phyloP scores from a whole-genome alignment of 2,888 invertebrate species.

The Chymomyza fuscimana region DNA sequence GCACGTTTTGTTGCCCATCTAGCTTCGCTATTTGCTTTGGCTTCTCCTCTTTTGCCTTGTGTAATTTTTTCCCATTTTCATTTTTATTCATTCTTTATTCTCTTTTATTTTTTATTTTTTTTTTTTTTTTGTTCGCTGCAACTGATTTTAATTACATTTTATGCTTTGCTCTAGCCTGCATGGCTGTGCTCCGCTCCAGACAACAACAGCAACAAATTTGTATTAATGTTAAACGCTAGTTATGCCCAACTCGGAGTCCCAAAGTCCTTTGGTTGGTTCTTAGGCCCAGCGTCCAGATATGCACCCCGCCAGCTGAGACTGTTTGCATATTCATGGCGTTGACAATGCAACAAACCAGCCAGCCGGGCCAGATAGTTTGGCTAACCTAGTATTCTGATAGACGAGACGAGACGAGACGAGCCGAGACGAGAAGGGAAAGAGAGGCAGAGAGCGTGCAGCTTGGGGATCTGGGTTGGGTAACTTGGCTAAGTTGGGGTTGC shows the following conservation, averaged over 20 bases:
- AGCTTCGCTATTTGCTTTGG: neutral
- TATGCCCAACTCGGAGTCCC: constrained; percentile 23
- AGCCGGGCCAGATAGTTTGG: neutral
- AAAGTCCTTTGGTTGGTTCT: neutral
- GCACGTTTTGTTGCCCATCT: constrained; percentile 3
- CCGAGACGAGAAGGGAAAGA: neutral
- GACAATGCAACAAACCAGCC: neutral
- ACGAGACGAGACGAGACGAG: neutral
- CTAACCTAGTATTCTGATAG: neutral
- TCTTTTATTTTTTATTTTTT: constrained; percentile 26
- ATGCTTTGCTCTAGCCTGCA: constrained; percentile 15
- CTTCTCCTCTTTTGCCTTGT: neutral
- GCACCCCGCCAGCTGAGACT: constrained; percentile 5
- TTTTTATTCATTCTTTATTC: constrained; percentile 4
- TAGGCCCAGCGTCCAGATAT: neutral
- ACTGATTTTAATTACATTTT: constrained; percentile 53
- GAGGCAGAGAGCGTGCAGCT: neutral
- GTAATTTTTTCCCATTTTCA: neutral
- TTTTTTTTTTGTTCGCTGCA: constrained; percentile 11
- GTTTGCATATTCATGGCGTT: constrained; percentile 42
- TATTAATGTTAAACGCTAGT: constrained; percentile 51
- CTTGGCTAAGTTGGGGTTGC: neutral
- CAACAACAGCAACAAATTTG: constrained; percentile 36
- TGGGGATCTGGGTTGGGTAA: no score
- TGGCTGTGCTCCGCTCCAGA: constrained; percentile 6